A percentile compares a stretch with the other conserved stretches of the same genome.
These are phyloP conservation scores for Lota lota DNA, from an alignment of 2,113 vertebrate species.

Conservation along the genomic window DNA sequence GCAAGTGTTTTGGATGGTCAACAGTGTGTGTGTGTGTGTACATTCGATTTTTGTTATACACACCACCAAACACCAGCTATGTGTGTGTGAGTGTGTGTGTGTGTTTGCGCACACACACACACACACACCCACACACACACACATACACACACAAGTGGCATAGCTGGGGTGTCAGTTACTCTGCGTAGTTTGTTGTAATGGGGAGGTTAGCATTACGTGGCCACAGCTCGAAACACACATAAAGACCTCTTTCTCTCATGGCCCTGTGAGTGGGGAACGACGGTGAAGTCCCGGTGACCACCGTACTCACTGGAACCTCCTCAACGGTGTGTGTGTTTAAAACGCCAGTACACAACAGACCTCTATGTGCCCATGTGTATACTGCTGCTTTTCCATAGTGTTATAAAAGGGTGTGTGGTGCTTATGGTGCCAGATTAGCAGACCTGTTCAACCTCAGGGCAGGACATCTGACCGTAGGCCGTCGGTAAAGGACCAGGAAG, in stretches of 20 bases:
- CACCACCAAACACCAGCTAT: not conserved
- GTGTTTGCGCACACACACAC: too few species aligned
- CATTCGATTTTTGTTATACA: too few species aligned
- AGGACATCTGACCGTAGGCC: too few species aligned
- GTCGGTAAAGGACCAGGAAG: not conserved
- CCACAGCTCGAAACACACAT: constrained; percentile 7
- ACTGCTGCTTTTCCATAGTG: constrained; percentile 53
- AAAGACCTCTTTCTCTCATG: constrained; percentile 43
- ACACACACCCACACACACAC: not conserved
- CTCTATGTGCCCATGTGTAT: constrained; percentile 39
- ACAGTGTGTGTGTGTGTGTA: not conserved
- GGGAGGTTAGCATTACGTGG: too few species aligned
- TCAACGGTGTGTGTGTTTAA: constrained; percentile 39
- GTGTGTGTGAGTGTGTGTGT: not conserved
- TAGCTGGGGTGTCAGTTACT: too few species aligned
- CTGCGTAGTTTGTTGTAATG: too few species aligned
- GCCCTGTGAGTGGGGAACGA: constrained; percentile 31
- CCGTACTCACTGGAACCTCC: constrained; percentile 39
- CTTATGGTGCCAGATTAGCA: constrained; percentile 22
- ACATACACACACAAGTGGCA: not conserved
- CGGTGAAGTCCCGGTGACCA: constrained; percentile 15
- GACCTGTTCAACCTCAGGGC: constrained; percentile 10
- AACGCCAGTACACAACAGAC: constrained; percentile 46
- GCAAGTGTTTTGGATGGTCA: not conserved
- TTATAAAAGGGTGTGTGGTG: constrained; percentile 43